These are phyloP conservation scores for Papilio polytes DNA, from an alignment of 1,140 invertebrate genomes.

Conservation along the genomic window DNA sequence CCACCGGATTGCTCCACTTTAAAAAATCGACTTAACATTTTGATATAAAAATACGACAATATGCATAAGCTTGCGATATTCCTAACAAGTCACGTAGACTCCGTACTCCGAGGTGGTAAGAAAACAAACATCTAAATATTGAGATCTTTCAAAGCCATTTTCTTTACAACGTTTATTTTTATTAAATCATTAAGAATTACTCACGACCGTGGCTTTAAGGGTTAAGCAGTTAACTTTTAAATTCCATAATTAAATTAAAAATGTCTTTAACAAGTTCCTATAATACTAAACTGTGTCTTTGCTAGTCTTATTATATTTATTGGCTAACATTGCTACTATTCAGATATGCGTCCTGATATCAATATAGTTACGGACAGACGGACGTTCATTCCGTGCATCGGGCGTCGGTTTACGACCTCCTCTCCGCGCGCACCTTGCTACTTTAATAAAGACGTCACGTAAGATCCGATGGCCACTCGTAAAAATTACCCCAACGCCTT, in stretches of 20 bases:
- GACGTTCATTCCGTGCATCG: constrained; percentile 33
- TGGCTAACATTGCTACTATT: neutral
- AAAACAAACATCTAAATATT: neutral
- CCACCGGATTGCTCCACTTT: constrained; percentile 45
- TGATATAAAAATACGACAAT: constrained; percentile 42
- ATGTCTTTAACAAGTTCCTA: no score
- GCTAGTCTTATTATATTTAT: neutral
- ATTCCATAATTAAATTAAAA: neutral
- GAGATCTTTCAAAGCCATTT: neutral
- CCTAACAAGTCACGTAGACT: constrained; percentile 23
- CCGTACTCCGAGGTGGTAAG: neutral
- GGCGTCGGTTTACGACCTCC: constrained; percentile 29
- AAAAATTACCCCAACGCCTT: constrained; percentile 24
- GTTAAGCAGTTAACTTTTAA: neutral
- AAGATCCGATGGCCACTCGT: constrained; percentile 37
- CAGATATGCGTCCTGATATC: neutral
- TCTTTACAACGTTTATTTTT: constrained; percentile 13
- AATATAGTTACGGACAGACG: neutral
- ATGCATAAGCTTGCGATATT: constrained; percentile 28
- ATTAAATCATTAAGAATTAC: neutral
- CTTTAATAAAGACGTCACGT: constrained; percentile 39
- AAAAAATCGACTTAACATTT: constrained; percentile 50
- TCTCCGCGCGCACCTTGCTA: constrained; percentile 31
- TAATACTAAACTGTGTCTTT: neutral
- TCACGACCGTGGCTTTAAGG: neutral